Conservation (phyloP, 2,797 vertebrate genomes). For the Accipiter badius region DNA sequence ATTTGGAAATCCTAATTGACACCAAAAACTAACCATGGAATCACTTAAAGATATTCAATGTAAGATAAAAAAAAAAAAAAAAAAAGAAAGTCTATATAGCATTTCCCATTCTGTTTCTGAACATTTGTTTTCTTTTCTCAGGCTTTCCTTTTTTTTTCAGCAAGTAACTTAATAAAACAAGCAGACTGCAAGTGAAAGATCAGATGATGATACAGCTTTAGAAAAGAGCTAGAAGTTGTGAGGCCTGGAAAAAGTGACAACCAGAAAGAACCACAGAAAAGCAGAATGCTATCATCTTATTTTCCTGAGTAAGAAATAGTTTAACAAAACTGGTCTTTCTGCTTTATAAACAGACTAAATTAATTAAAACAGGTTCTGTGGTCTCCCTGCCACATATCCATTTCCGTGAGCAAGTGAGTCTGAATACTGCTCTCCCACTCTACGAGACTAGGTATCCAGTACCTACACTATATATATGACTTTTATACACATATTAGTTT, state of each 20-base stretch:
- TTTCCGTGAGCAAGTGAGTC: background rate
- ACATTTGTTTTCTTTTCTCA: background rate
- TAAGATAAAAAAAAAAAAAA: background rate
- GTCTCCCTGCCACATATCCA: accelerated
- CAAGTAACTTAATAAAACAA: background rate
- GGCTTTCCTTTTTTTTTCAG: background rate
- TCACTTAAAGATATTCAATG: background rate
- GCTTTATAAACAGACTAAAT: background rate
- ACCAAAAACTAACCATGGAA: background rate
- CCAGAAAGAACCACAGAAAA: background rate
- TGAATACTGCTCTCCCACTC: background rate
- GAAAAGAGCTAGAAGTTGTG: background rate
- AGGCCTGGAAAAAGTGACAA: background rate
- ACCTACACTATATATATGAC: background rate
- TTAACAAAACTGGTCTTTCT: background rate
- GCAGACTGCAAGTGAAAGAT: background rate
- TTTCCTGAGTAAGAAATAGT: background rate
- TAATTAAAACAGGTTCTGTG: background rate
- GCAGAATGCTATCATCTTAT: background rate
- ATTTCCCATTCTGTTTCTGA: background rate
- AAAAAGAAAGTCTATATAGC: background rate
- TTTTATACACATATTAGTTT: background rate
- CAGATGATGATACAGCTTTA: background rate
- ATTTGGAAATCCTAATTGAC: background rate
- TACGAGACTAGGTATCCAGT: background rate